These are phyloP conservation scores for Carapus acus DNA, from an alignment of 2,797 vertebrate species.

Conservation along the genomic window DNA sequence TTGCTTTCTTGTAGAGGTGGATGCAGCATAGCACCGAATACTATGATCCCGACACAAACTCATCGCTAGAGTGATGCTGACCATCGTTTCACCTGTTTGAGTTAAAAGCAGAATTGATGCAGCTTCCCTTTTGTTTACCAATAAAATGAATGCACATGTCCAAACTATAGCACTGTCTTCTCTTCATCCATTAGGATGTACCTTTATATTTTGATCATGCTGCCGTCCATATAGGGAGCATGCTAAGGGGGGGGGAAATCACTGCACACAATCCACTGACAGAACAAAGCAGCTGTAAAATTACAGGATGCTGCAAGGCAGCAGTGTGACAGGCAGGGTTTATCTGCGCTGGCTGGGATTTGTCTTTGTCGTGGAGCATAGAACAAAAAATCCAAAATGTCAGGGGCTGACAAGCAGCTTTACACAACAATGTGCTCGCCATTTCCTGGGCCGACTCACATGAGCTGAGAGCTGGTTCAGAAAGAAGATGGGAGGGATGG, in stretches of 20 bases:
- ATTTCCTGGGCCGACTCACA: conserved; percentile 55
- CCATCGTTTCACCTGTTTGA: no score
- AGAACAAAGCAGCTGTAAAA: conserved; percentile 20
- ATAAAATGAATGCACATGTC: no score
- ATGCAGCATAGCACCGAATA: no score
- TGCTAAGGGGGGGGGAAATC: conserved; percentile 10
- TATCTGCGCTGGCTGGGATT: conserved; percentile 43
- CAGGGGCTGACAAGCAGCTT: conserved; percentile 41
- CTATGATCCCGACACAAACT: no score
- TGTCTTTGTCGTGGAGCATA: conserved; percentile 41
- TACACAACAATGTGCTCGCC: conserved; percentile 53
- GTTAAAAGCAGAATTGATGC: no score
- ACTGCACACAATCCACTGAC: conserved; percentile 15
- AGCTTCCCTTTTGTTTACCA: no score
- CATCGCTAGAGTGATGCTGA: no score
- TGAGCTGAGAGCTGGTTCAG: conserved; percentile 40
- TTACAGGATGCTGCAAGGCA: conserved; percentile 28
- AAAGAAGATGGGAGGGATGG: conserved; percentile 15
- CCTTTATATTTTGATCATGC: conserved; percentile 1
- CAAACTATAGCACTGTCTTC: no score
- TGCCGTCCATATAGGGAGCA: background rate
- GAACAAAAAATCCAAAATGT: conserved; percentile 65
- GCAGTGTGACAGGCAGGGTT: conserved; percentile 42
- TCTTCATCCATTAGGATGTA: no score
- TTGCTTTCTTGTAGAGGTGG: no score